A percentile compares a stretch with the other conserved stretches of the same genome.
Conservation (phyloP, 1,140 invertebrate species). For the Drosophila rufa region DNA sequence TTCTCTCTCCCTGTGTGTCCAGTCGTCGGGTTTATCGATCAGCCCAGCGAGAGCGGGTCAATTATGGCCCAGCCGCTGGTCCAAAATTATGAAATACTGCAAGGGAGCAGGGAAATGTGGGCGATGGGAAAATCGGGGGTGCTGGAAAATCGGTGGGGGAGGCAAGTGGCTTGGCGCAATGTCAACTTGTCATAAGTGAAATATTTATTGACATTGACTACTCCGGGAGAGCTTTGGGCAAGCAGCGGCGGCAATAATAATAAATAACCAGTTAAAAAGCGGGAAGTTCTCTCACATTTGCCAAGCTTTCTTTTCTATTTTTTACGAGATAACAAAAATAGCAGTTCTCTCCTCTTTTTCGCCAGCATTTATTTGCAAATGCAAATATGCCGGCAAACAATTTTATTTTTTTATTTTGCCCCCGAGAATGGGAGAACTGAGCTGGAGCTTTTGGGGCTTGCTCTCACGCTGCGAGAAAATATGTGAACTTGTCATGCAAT, state of each 20-base stretch:
- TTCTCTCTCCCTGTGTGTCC: neutral
- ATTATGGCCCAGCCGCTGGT: conserved; percentile 47
- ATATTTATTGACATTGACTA: conserved; percentile 67
- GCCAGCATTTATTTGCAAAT: conserved; percentile 28
- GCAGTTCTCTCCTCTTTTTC: conserved; percentile 11
- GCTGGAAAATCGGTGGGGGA: no score
- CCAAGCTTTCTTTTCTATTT: conserved; percentile 9
- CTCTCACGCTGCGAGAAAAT: conserved; percentile 29
- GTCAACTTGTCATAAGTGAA: conserved; percentile 73
- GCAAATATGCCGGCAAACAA: conserved; percentile 49
- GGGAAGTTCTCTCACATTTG: neutral
- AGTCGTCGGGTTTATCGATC: conserved; percentile 53
- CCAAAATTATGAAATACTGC: conserved; percentile 46
- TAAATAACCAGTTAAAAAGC: conserved; percentile 43
- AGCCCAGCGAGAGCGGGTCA: conserved; percentile 36
- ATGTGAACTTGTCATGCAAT: conserved; percentile 47
- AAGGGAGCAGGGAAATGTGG: neutral
- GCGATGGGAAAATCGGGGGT: neutral
- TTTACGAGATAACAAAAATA: conserved; percentile 10
- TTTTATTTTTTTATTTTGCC: conserved; percentile 30
- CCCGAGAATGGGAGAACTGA: conserved; percentile 20
- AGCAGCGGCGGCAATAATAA: conserved; percentile 40
- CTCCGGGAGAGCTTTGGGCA: conserved; percentile 7
- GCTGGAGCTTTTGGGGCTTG: neutral
- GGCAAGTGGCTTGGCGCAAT: conserved; percentile 28